Evolutionary conservation across 2,113 vertebrate genomes (phyloP).

Genomic region (Eleginops maclovinus): DNA sequence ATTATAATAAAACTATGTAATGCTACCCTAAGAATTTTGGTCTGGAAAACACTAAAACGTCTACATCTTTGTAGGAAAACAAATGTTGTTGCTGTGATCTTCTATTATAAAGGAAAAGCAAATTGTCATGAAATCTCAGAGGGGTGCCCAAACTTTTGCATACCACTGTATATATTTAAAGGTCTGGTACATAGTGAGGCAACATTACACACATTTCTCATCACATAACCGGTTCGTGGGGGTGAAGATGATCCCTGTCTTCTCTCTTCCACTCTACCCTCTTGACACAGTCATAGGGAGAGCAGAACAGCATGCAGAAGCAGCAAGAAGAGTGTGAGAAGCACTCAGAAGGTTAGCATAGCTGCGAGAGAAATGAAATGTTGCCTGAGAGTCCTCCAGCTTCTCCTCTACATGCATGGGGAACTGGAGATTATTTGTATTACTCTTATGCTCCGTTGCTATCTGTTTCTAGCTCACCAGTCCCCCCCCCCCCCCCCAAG

Average conservation of each 20-base stretch:
- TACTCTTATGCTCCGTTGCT: constrained; percentile 30
- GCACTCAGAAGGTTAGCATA: constrained; percentile 28
- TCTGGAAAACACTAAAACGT: too few relatives aligned
- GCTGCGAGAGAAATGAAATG: constrained; percentile 48
- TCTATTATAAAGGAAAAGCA: too few relatives aligned
- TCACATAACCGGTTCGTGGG: background rate
- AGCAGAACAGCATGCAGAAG: constrained; percentile 11
- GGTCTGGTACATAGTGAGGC: background rate
- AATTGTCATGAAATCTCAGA: too few relatives aligned
- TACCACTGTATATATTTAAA: background rate
- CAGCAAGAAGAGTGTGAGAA: constrained; percentile 6
- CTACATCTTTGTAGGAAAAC: too few relatives aligned
- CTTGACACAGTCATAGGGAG: constrained; percentile 25
- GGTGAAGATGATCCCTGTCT: constrained; percentile 31
- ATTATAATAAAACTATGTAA: too few relatives aligned
- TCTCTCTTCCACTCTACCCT: constrained; percentile 22
- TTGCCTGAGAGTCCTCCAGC: constrained; percentile 53
- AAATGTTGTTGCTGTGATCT: too few relatives aligned
- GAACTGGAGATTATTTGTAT: constrained; percentile 33
- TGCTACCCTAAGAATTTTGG: too few relatives aligned
- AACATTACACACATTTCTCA: background rate
- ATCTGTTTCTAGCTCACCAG: constrained; percentile 31
- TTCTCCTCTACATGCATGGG: constrained; percentile 41
- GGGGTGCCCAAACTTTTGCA: too few relatives aligned
- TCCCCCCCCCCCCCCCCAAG: constrained; percentile 14